Base-by-base conservation (phyloP, 2,888 invertebrate species). In the Plutella xylostella region DNA sequence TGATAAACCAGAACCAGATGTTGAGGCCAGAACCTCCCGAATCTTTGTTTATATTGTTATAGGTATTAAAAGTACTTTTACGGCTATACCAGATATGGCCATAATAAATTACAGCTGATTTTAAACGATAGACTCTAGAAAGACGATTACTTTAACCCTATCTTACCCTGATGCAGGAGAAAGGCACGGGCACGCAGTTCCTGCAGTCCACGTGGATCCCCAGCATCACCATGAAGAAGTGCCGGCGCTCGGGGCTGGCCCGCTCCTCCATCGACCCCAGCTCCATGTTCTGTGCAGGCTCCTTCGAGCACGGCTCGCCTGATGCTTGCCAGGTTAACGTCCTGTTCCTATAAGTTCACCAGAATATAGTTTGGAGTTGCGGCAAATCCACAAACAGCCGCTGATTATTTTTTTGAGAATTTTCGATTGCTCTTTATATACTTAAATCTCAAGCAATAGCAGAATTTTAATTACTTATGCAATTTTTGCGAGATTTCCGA, bases 241-340 rank as follows among this genome's bases (percentile, higher is more conserved):
- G 82, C 55, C 69, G 72, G 14, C 58, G 60, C 4, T 79, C 82
- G 0, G 79, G 80, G 0, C 63, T 82, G 4, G 72, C 78, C 49
- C 54, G 66, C 2, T 75, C 72, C 43, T 68, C 78, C 19, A 80
- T 83, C 25, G 73, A 79, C 42, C 83, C 85, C 0, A 54, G 63
- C 0, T 72, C 76, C 18, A 86, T 86, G 86, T 78, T 87, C 56
- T 87, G 86, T 45, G 86, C 86, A 0, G 86, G 85, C 1, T 76
- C 78, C 18, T 74, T 78, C 53, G 65, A 56, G n/a, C 72, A 74
- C 30, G 68, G 71, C 1, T 76, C 83, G 3, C 77, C 80, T 41
- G 86, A 86, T 57, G 79, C 86, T 41, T 86, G 86, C 45, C 85
- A 86, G 72, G 86, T 85, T 57, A 48, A 28, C n/a, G 11, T 28